Evolutionary conservation across 1,140 invertebrate genomes (phyloP).

Genomic region (Ceratoteleas bidentatus): DNA sequence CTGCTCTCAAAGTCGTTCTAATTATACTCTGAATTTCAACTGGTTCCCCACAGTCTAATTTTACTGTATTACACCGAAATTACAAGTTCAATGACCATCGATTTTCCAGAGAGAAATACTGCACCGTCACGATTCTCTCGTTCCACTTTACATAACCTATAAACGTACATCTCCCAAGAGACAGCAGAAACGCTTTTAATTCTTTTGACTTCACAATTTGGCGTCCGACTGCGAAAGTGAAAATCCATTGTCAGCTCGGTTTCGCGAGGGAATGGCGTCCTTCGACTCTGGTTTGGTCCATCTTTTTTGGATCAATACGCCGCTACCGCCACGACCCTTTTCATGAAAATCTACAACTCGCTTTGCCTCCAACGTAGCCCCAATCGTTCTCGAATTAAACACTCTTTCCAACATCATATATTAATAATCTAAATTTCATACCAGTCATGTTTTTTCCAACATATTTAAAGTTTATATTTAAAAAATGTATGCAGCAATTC

Average conservation of each 20-base stretch:
- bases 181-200: slow-evolving; percentile 11
- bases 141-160: not conserved
- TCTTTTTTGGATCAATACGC: slow-evolving; percentile 77
- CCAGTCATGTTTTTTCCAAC: no score
- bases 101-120: not conserved
- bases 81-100: not conserved
- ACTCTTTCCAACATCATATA: slow-evolving; percentile 5
- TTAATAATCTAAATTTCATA: slow-evolving; percentile 10
- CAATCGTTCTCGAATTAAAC: slow-evolving; percentile 35
- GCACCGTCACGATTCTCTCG: no score
- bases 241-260: slow-evolving; percentile 36
- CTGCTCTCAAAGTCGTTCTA: no score
- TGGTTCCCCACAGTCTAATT: no score
- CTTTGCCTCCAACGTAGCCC: slow-evolving; percentile 19
- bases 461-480: not conserved
- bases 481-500: no score
- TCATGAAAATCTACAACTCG: slow-evolving; percentile 67
- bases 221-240: slow-evolving; percentile 29
- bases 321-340: slow-evolving; percentile 49
- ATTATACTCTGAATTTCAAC: no score
- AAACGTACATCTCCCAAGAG: slow-evolving; percentile 15
- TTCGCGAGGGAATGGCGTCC: slow-evolving; percentile 50
- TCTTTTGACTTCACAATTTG: slow-evolving; percentile 21
- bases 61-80: no score
- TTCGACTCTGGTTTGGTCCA: slow-evolving; percentile 73